Conservation (phyloP, 2,797 vertebrate genomes). For the Potorous gilbertii region DNA sequence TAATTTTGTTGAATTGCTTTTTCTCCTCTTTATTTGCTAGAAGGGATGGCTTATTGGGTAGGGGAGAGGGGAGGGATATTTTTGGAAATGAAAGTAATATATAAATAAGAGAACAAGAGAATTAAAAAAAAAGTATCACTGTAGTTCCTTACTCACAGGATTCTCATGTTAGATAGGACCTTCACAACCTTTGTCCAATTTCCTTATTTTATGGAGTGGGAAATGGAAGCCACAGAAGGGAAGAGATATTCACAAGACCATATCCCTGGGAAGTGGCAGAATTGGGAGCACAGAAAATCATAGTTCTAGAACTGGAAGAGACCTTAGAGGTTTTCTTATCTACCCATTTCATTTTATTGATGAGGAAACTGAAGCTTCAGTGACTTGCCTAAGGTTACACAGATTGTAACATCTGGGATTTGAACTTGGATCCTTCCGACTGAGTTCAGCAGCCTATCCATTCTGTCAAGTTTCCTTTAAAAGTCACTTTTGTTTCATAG, state of each 20-base stretch:
- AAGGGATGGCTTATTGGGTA: background rate
- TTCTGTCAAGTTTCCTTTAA: background rate
- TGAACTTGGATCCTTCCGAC: background rate
- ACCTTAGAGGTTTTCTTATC: background rate
- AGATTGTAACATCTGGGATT: background rate
- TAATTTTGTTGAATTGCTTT: background rate
- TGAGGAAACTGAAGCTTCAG: fast-evolving
- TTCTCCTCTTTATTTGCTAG: background rate
- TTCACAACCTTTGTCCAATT: background rate
- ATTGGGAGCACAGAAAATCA: background rate
- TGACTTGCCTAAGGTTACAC: too few relatives aligned
- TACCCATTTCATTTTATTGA: background rate
- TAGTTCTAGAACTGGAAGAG: background rate
- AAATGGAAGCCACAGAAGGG: background rate
- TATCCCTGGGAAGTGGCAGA: background rate
- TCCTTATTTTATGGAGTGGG: background rate
- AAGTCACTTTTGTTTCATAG: background rate
- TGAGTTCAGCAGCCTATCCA: background rate
- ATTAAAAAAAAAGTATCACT: background rate
- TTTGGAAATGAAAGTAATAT: background rate
- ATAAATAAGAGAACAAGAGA: background rate
- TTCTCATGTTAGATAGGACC: background rate
- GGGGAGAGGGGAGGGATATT: background rate
- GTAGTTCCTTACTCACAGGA: background rate
- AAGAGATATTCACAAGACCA: background rate